These are phyloP conservation scores for Plecotus auritus DNA, from an alignment of 2,113 vertebrate genomes.

Conservation along the genomic window DNA sequence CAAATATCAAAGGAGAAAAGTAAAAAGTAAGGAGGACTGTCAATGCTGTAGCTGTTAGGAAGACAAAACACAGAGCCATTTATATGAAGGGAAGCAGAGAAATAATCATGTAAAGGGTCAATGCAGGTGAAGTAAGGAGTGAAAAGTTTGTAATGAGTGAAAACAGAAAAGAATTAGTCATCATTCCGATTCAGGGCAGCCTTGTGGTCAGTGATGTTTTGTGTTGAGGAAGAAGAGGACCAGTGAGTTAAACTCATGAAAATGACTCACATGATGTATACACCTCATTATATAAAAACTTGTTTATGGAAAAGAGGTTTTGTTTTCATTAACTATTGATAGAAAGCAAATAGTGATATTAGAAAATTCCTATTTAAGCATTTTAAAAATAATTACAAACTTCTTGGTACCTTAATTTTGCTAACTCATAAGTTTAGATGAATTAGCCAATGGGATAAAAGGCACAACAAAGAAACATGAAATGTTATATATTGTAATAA, in stretches of 20 bases:
- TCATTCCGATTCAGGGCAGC: background rate
- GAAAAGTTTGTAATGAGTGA: background rate
- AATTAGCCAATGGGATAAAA: background rate
- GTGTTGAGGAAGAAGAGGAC: background rate
- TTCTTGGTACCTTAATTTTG: background rate
- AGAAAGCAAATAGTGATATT: background rate
- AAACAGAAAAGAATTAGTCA: background rate
- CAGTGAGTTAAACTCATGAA: background rate
- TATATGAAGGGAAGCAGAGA: constrained; percentile 11
- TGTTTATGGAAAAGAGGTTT: background rate
- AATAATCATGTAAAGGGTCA: constrained; percentile 17
- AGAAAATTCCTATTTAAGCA: background rate
- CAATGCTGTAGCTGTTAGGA: background rate
- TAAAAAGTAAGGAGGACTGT: background rate
- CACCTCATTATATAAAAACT: background rate
- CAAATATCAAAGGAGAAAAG: background rate
- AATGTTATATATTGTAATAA: background rate
- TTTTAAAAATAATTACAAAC: background rate
- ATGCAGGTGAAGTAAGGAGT: background rate
- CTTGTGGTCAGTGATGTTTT: background rate
- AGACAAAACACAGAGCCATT: background rate
- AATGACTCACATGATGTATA: background rate
- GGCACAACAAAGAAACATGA: background rate
- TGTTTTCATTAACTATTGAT: background rate
- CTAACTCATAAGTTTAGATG: background rate